Evolutionary conservation across 2,113 vertebrate species (phyloP), one percentile per base, ranked within the genome.

Genomic region (Talpa occidentalis): DNA sequence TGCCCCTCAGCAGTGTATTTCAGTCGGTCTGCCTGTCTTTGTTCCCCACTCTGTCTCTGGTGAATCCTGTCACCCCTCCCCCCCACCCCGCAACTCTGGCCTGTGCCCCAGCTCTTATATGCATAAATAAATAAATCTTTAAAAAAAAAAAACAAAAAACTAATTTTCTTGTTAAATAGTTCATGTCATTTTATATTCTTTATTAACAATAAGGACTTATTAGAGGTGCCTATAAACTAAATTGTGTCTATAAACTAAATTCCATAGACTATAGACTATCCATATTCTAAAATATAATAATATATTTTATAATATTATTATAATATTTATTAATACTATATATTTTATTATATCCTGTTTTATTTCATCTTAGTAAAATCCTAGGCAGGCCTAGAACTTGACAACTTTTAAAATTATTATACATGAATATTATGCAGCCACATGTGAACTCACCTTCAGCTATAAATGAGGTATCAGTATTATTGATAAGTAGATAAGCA

Each of bases 391-490:
- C 28, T 93, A 28, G 69, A 82, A 14, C 17, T 76, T 92, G 52
- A 17, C 24, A 82, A 4, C 10, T 81, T n/a, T 85, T 17, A 16
- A 52, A 49, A 37, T 78, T 84, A 52, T 52, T 92, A 62, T 60
- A 70, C 22, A 22, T 21, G 56, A 42, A 16, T 66, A 10, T 91
- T 91, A 80, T 88, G 15, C 42, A 93, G 22, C 17, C 17, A 73
- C 4, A n/a, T 76, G 19, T 60, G 52, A 84, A 76, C 14, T n/a
- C 24, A 5, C 77, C 32, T 73, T 26, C 37, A 77, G 12, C 14
- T 49, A 17, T 81, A 84, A 93, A 56, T 93, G 35, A 62, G 49
- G 76, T 93, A 78, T n/a, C n/a, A 84, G 4, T 92, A 85, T 52
- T 67, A 47, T 2, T 66, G 12, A 66, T 24, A 87, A 88, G 16